phyloP scores from a whole-genome alignment of 2,797 vertebrate genomes.

The Oreonectes daqikongensis region DNA sequence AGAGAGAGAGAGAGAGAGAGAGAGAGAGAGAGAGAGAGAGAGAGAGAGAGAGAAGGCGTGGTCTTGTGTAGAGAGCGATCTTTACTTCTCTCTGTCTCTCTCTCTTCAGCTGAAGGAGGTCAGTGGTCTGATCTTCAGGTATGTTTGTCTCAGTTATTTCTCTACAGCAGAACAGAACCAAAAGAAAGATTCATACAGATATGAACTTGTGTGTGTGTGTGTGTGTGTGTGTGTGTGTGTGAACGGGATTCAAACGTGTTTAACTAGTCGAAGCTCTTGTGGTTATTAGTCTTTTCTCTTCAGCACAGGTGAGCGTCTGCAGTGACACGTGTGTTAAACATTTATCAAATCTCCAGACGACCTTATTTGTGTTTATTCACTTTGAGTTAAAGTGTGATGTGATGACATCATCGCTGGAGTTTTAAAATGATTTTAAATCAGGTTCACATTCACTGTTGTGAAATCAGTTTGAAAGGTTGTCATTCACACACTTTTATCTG shows the following conservation, averaged over 20 bases:
- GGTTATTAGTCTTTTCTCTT: constrained; percentile 23
- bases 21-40: constrained; percentile 17
- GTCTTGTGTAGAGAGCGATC: constrained; percentile 73
- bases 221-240: not conserved
- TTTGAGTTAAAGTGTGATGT: not conserved
- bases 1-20: constrained; percentile 64
- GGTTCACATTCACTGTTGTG: not conserved
- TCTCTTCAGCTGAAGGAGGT: constrained; percentile 48
- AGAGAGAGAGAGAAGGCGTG: constrained; percentile 77
- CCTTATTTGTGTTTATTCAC: no score
- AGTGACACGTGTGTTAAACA: no score
- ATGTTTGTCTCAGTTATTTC: constrained; percentile 1
- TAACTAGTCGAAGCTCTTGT: constrained; percentile 26
- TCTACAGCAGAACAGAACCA: not conserved
- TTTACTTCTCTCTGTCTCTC: constrained; percentile 62
- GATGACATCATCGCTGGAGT: not conserved
- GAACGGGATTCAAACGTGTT: not conserved
- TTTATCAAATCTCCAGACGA: no score
- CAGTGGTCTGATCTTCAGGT: constrained; percentile 16
- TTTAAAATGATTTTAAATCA: not conserved
- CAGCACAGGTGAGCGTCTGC: not conserved
- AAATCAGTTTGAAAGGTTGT: not conserved
- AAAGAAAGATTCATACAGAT: no score
- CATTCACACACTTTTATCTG: not conserved
- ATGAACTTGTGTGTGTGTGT: not conserved